Percentiles rank a stretch among this genome's conserved stretches.
phyloP scores from a whole-genome alignment of 64 coral and sea anemone genomes.

The Montipora capricornis region DNA sequence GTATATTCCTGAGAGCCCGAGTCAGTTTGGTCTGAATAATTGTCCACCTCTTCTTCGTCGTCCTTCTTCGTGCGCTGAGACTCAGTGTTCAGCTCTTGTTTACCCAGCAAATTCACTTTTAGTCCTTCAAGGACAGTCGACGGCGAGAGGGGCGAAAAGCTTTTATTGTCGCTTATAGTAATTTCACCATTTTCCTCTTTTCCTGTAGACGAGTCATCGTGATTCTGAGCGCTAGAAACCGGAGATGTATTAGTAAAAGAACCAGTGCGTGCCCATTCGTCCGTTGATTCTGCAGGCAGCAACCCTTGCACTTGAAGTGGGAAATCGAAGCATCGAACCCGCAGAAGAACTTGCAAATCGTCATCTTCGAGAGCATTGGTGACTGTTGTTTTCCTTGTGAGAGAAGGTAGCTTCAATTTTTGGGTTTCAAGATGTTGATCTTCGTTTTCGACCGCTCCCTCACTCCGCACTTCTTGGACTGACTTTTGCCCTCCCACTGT shows the following conservation, averaged over 20 bases:
- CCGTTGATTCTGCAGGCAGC: neutral
- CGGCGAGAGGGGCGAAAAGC: neutral
- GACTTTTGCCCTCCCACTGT: neutral
- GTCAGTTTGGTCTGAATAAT: neutral
- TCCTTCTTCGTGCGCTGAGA: neutral
- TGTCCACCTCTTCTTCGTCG: neutral
- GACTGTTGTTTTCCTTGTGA: neutral
- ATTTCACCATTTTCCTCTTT: neutral
- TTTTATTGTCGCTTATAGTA: neutral
- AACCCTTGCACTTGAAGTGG: slow-evolving; percentile 26
- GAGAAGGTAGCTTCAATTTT: neutral
- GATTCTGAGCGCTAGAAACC: neutral
- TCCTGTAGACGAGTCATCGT: neutral
- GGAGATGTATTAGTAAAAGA: neutral
- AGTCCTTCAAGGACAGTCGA: slow-evolving; percentile 2
- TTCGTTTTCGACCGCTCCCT: neutral
- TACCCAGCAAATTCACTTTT: neutral
- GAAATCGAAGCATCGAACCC: slow-evolving; percentile 13
- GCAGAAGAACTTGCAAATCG: slow-evolving; percentile 25
- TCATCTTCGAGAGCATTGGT: neutral
- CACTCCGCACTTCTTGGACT: neutral
- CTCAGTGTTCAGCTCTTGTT: neutral
- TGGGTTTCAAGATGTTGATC: neutral
- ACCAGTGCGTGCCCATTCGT: neutral
- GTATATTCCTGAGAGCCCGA: neutral